Base-by-base conservation (phyloP, 2,888 invertebrate genomes). In the Chorisops tibialis region DNA sequence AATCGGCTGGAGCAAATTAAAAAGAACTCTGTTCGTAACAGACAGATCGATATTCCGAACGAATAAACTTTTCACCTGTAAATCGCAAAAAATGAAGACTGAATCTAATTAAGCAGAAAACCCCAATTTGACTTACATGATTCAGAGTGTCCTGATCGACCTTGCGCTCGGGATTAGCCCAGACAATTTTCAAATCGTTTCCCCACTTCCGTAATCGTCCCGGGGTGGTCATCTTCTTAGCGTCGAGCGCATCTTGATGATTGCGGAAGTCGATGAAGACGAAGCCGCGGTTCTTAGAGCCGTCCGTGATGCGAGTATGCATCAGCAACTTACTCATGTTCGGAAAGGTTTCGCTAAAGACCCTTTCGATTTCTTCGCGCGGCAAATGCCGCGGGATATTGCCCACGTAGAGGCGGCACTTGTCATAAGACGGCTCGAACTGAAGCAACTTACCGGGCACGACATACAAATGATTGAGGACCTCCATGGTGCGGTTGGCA, bases 101-200 rank as follows among this genome's bases (percentile, higher is more conserved):
- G 38, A 54, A 16, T 18, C 9, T 12, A 52, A 16, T 2, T 18
- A 14, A 4, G 18, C 12, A 2, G 19, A 21, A 52, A n/a, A 18
- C 7, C n/a, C 14, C 52, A 18, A 11, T 11, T 4, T 37, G 67
- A 35, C 12, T 59, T 54, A 64, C 66, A 47, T 49, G 49, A 12
- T 56, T 51, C 38, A 48, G 14, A 0, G 50, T n/a, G 9, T 61
- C 63, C 6, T 35, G 39, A n/a, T 71, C 70, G 3, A 62, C 61
- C 30, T 65, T 66, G 3, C 43, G 16, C 35, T 68, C 72, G 0
- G 70, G 69, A 61, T 70, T 70, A 2, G 74, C 73, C 74, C 74
- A 74, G 1, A 72, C 71, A 5, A 73, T 69, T 62, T 71, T 72
- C n/a, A 74, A 64, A 30, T 73, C 72, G 3, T 69, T 68, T 6